Evolutionary conservation across 1,140 invertebrate genomes (phyloP).

Genomic region (Diplogasteroides magnus): DNA sequence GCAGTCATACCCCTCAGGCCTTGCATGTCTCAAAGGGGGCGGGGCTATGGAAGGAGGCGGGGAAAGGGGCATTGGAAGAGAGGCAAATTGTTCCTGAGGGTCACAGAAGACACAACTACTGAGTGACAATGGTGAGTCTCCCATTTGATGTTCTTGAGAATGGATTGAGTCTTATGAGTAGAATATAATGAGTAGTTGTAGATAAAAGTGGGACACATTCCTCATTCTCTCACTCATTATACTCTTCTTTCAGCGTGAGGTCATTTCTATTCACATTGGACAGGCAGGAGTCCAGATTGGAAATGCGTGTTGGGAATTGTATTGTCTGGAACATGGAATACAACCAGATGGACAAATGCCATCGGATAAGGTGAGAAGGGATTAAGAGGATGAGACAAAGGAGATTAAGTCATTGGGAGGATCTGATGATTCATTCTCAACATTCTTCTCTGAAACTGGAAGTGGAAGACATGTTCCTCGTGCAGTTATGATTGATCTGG

Average conservation of each 20-base stretch:
- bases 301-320: constrained; percentile 73
- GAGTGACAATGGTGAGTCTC: too few species aligned
- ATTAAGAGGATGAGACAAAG: neutral
- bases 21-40: neutral
- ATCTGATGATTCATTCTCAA: constrained; percentile 62
- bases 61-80: neutral
- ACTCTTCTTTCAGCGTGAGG: constrained; percentile 62
- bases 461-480: constrained; percentile 52
- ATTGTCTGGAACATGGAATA: constrained; percentile 73
- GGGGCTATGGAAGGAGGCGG: neutral
- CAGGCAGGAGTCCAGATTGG: constrained; percentile 84
- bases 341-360: constrained; percentile 65
- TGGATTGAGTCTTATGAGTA: too few species aligned
- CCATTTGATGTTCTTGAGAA: too few species aligned
- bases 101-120: too few species aligned
- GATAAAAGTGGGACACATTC: too few species aligned
- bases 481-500: constrained; percentile 55
- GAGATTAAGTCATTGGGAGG: constrained; percentile 53
- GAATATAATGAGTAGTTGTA: too few species aligned
- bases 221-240: too few species aligned
- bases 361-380: constrained; percentile 35
- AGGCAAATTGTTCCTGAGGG: neutral
- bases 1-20: neutral
- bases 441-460: constrained; percentile 63
- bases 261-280: constrained; percentile 77